These are phyloP conservation scores for Zaprionus lineosus DNA, from an alignment of 2,888 invertebrate species.

Conservation along the genomic window DNA sequence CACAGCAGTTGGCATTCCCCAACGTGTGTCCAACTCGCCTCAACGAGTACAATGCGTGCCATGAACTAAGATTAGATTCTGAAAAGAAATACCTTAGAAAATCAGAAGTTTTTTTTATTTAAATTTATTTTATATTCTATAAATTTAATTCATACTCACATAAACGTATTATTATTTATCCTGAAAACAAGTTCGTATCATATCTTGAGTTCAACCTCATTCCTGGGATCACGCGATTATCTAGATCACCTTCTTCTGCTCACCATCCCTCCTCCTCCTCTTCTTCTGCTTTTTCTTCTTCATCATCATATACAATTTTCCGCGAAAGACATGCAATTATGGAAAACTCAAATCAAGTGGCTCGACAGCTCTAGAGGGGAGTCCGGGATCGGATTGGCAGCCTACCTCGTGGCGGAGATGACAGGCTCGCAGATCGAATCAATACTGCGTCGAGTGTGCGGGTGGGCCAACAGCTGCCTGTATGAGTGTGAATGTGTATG, in stretches of 20 bases:
- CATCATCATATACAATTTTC: conserved; percentile 25
- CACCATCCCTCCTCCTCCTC: background rate
- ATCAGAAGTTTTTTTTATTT: no score
- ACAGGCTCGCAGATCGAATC: conserved; percentile 66
- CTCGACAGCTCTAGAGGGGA: conserved; percentile 51
- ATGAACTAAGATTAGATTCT: no score
- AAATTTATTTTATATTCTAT: no score
- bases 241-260: no score
- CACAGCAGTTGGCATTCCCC: conserved; percentile 59
- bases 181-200: no score
- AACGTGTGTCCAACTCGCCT: no score
- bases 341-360: conserved; percentile 68
- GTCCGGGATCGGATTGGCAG: conserved; percentile 23
- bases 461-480: conserved; percentile 59
- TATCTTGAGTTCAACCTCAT: no score
- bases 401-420: conserved; percentile 46
- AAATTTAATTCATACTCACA: no score
- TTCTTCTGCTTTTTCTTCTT: conserved; percentile 1
- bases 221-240: no score
- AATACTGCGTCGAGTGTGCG: conserved; percentile 66
- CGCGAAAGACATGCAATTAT: conserved; percentile 63
- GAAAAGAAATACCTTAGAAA: no score
- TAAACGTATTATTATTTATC: no score
- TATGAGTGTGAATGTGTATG: background rate
- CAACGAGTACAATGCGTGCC: conserved; percentile 7